Evolutionary conservation across 2,888 invertebrate species (phyloP).

Genomic region (Ophioninae sp.): DNA sequence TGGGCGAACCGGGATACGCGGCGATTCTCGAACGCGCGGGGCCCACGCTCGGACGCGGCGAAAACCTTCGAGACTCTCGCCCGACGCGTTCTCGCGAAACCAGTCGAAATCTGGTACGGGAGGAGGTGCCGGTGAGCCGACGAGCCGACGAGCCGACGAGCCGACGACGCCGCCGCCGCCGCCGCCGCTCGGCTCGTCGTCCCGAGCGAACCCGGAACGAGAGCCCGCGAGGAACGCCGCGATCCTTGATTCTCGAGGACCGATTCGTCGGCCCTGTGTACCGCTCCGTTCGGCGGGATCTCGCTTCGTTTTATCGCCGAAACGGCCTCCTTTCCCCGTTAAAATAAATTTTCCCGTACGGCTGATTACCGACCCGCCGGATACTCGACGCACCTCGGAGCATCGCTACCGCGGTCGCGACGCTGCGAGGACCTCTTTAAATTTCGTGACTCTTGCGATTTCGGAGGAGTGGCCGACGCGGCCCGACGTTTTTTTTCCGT

Average conservation of each 20-base stretch:
- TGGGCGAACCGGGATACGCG: constrained; percentile 76
- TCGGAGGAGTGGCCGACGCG: too few species aligned
- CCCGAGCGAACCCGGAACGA: constrained; percentile 7
- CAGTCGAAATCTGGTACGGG: constrained; percentile 42
- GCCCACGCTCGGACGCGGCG: constrained; percentile 38
- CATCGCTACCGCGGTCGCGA: not conserved
- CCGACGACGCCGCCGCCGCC: constrained; percentile 39
- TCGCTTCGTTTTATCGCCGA: constrained; percentile 18
- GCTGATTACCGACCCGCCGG: not conserved
- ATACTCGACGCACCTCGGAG: not conserved
- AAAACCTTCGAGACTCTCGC: constrained; percentile 20
- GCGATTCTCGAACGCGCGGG: constrained; percentile 57
- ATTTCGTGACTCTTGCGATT: too few species aligned
- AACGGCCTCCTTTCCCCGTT: too few species aligned
- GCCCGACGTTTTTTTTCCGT: too few species aligned
- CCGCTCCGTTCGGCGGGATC: constrained; percentile 14
- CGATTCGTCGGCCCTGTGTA: constrained; percentile 22
- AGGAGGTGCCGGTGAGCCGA: too few species aligned
- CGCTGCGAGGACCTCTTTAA: too few species aligned
- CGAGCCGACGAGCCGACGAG: constrained; percentile 36
- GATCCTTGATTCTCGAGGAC: constrained; percentile 14
- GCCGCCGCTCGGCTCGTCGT: constrained; percentile 18
- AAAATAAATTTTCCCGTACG: too few species aligned
- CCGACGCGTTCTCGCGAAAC: constrained; percentile 37
- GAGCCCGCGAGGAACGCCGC: too few species aligned